phyloP scores from a whole-genome alignment of 2,888 invertebrate genomes.

The Apamea epomidion region DNA sequence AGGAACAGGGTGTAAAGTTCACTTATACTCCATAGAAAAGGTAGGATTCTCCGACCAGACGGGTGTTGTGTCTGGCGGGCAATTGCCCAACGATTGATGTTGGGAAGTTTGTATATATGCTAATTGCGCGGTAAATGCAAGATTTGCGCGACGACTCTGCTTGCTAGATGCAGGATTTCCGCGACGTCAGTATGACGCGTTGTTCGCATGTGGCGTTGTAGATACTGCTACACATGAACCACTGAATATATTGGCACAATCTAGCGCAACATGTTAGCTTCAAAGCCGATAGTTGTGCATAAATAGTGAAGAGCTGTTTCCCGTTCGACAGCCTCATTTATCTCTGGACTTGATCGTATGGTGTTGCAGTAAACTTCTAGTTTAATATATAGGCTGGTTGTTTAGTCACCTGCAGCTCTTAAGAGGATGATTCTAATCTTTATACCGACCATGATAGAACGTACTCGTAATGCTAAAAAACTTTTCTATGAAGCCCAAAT shows the following conservation, averaged over 20 bases:
- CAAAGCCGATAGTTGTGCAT: neutral
- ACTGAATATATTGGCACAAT: conserved; percentile 16
- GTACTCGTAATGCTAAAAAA: neutral
- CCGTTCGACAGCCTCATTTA: conserved; percentile 17
- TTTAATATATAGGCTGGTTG: neutral
- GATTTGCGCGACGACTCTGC: too few species aligned
- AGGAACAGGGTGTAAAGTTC: too few species aligned
- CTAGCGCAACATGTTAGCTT: conserved; percentile 2
- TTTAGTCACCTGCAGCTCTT: neutral
- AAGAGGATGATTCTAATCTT: neutral
- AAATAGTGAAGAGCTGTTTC: conserved; percentile 28
- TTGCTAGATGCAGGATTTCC: too few species aligned
- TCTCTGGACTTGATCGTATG: neutral
- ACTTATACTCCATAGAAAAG: too few species aligned
- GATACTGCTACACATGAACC: too few species aligned
- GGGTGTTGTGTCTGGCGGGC: too few species aligned
- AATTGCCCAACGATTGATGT: too few species aligned
- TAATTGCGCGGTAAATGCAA: too few species aligned
- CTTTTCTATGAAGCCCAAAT: neutral
- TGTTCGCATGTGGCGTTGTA: too few species aligned
- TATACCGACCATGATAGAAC: neutral
- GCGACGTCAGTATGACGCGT: too few species aligned
- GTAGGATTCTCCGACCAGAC: too few species aligned
- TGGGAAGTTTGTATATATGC: too few species aligned
- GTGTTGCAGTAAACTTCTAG: conserved; percentile 1